Evolutionary conservation across 2,888 invertebrate genomes (phyloP), one percentile per base, ranked within the genome.

Genomic region (Spodoptera exigua): DNA sequence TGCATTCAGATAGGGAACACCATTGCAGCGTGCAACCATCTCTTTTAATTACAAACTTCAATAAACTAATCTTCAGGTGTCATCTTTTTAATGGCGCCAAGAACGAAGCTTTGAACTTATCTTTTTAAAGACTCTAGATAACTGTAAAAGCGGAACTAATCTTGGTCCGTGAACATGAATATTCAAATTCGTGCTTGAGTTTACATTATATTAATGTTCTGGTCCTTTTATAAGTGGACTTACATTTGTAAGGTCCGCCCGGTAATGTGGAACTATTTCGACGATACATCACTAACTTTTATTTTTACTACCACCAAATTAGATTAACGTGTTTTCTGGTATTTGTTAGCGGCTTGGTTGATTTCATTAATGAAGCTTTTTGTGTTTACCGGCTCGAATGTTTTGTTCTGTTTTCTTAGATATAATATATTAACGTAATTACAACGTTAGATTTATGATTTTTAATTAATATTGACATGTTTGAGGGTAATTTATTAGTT

Each of bases 321-420:
- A 89, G 89, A 89, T 89, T 87, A 89, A 81, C 83, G 84, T 79
- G 78, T 84, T 86, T 81, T 74, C 58, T 82, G 79, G 77, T 84
- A 86, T 91, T 89, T 87, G 88, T 92, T 83, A 87, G 81, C 76
- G 68, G 82, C 76, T 70, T 71, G 77, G 82, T 85, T 90, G 88
- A 91, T 90, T 91, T 89, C 81, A 89, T 91, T 91, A 89, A 67
- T 60, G 65, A 52, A 60, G 72, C 82, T 85, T 87, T 27, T 89
- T 86, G 82, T 83, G 79, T 79, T 80, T 83, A 89, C 83, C 83
- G 65, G 71, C 53, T 52, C 61, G 64, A 69, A 70, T 53, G 35
- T 73, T 74, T 64, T 72, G 59, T 69, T 71, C 73, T 76, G 56
- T 74, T 80, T 80, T 43, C 27, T 41, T 27, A 27, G 27, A 39